phyloP scores from a whole-genome alignment of 1,140 invertebrate species.

The Wiebesia pumilae region DNA sequence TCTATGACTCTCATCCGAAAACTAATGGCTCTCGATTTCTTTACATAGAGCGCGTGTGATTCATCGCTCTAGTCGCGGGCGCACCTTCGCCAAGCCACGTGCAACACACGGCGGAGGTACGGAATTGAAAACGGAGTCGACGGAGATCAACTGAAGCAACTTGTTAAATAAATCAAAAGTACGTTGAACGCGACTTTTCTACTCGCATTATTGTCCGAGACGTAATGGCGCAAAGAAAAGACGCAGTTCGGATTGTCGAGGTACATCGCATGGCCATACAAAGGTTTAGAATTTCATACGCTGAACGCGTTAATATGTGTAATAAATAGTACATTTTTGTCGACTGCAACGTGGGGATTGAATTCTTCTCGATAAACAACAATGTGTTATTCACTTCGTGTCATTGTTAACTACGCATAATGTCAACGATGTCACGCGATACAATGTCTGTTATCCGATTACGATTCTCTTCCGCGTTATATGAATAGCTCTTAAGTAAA shows the following conservation, averaged over 20 bases:
- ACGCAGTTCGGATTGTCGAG: conserved; percentile 10
- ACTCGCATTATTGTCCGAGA: background rate
- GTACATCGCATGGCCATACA: background rate
- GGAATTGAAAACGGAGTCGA: too few relatives aligned
- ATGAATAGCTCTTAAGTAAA: background rate
- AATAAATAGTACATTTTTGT: conserved; percentile 22
- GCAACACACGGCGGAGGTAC: too few relatives aligned
- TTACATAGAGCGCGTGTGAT: too few relatives aligned
- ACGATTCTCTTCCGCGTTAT: background rate
- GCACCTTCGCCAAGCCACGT: too few relatives aligned
- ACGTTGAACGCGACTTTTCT: too few relatives aligned
- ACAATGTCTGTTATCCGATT: conserved; percentile 8
- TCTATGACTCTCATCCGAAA: background rate
- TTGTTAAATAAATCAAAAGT: too few relatives aligned
- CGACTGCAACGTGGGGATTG: background rate
- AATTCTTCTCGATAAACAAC: conserved; percentile 13
- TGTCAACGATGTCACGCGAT: conserved; percentile 10
- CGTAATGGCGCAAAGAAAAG: background rate
- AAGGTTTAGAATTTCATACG: conserved; percentile 33
- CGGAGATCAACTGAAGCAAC: too few relatives aligned
- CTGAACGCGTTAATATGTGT: background rate
- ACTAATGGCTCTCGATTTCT: too few relatives aligned
- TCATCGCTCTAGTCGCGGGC: too few relatives aligned
- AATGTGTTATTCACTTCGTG: background rate
- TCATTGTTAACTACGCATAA: conserved; percentile 35